These are phyloP conservation scores for Oscheius onirici DNA, from an alignment of 2,888 invertebrate genomes.

Conservation along the genomic window DNA sequence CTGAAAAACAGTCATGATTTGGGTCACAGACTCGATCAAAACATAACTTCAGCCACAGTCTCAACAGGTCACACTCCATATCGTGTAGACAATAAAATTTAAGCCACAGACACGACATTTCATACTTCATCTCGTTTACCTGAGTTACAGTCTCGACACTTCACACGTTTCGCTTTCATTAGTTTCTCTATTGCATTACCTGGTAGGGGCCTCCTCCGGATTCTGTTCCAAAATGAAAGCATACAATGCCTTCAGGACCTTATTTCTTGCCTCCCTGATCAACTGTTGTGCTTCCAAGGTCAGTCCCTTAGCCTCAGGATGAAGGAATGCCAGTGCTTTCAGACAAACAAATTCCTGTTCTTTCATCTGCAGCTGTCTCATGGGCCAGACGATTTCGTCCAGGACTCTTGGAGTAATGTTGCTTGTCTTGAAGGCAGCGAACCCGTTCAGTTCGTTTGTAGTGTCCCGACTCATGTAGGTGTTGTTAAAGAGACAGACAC, in stretches of 20 bases:
- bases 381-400: slow-evolving; percentile 91
- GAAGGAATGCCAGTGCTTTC: slow-evolving; percentile 98
- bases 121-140: too few species aligned
- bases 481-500: slow-evolving; percentile 69
- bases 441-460: slow-evolving; percentile 62
- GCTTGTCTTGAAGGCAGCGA: slow-evolving; percentile 69
- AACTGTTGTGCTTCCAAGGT: slow-evolving; percentile 53
- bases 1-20: slow-evolving; percentile 24
- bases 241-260: slow-evolving; percentile 69
- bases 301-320: slow-evolving; percentile 78
- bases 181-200: too few species aligned
- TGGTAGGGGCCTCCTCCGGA: slow-evolving; percentile 70
- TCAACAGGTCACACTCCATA: too few species aligned
- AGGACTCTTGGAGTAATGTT: slow-evolving; percentile 64
- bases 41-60: too few species aligned
- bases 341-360: slow-evolving; percentile 97
- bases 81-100: too few species aligned
- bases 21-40: too few species aligned
- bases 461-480: slow-evolving; percentile 62
- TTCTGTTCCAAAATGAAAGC: slow-evolving; percentile 66
- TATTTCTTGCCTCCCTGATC: slow-evolving; percentile 69
- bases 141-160: too few species aligned
- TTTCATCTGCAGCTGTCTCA: slow-evolving; percentile 93
- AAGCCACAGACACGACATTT: too few species aligned
- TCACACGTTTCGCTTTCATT: too few species aligned